Evolutionary conservation across 1,140 invertebrate species (phyloP), one percentile per base, ranked within the genome.

Genomic region (Chrysomallon squamiferum): DNA sequence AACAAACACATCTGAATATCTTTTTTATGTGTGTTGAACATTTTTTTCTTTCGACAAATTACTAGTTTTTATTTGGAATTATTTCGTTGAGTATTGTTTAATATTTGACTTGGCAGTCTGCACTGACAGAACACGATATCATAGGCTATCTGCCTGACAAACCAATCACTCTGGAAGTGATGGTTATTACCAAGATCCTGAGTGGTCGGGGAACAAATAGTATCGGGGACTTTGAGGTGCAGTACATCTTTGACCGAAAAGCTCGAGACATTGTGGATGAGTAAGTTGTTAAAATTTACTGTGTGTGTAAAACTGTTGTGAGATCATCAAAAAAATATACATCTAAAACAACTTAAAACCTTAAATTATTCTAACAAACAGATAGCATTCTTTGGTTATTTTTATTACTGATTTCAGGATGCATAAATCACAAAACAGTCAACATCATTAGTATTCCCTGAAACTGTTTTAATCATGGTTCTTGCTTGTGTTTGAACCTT

Each of bases 131-230:
- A 61, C 43, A 69, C 6, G 81, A 87, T 50, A 80, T 88, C 41
- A 52, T 88, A 38, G 60, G 52, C 1, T 62, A 74, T 7, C 62
- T 88, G 38, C 86, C 87, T 18, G 78, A 84, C 71, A 86, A 85
- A 70, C 73, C 76, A 49, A 84, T 78, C 38, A 87, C 86, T 0
- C 65, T 88, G 29, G 85, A 87, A 65, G 84, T 86, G 27, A 87
- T 88, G 86, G 80, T 86, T 13, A 86, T 88, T 27, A 87, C 87
- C 2, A 86, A 87, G 68, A 79, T 88, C 7, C 79, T 88, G 0
- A 87, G 86, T 59, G 78, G 74, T 1, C 78, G 78, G 56, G 86
- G 85, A 18, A 88, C 87, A 7, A 86, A 87, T 11, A 82, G 79
- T 56, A 69, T 88, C 20, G 87, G 86, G 11, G 84, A 87, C 65